Evolutionary conservation across 2,797 vertebrate genomes (phyloP).

Genomic region (Siniperca scherzeri): DNA sequence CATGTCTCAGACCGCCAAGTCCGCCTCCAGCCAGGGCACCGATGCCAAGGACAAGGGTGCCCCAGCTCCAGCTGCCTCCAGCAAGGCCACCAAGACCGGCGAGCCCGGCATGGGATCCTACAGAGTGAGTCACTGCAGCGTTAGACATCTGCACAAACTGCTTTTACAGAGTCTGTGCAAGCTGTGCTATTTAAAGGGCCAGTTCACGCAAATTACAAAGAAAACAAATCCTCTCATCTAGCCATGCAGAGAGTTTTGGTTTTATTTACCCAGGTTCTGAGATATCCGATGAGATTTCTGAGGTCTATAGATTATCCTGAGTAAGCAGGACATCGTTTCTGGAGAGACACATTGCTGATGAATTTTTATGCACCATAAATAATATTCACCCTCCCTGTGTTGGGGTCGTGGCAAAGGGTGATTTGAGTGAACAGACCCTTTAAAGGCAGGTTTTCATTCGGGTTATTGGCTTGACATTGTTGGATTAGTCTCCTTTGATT

Average conservation of each 20-base stretch:
- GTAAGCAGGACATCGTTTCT: background rate
- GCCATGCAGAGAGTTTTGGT: background rate
- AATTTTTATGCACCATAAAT: background rate
- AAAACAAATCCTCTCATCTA: background rate
- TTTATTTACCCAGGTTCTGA: background rate
- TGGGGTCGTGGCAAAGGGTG: too few species aligned
- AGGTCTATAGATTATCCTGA: too few species aligned
- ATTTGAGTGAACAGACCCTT: background rate
- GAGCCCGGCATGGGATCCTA: constrained; percentile 88
- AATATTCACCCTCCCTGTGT: background rate
- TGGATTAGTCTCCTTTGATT: background rate
- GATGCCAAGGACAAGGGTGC: constrained; percentile 91
- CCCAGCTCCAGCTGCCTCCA: constrained; percentile 84
- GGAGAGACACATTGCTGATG: too few species aligned
- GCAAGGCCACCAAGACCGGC: constrained; percentile 87
- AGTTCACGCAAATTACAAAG: background rate
- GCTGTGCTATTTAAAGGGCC: constrained; percentile 5
- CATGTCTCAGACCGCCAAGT: constrained; percentile 93
- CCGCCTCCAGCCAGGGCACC: constrained; percentile 87
- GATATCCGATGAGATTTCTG: too few species aligned
- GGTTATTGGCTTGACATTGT: background rate
- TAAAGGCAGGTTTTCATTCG: background rate
- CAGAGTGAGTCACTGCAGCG: constrained; percentile 87
- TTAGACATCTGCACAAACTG: background rate
- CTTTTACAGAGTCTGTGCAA: too few species aligned